Evolutionary conservation across 2,113 vertebrate species (phyloP).

Genomic region (Sitta europaea): DNA sequence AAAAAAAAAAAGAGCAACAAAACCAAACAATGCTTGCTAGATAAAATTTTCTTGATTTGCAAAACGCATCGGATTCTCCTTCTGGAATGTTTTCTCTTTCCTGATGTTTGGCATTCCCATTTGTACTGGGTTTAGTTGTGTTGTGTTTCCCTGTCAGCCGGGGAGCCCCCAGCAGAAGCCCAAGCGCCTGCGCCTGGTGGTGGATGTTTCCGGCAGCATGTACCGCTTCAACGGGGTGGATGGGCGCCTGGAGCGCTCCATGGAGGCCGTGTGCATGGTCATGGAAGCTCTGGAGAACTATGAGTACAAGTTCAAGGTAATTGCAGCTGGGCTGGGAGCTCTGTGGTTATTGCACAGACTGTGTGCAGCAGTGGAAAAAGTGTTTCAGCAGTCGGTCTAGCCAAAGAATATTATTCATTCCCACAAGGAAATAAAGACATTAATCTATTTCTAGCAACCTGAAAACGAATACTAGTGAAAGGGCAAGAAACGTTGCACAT

Average conservation of each 20-base stretch:
- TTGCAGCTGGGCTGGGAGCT: background rate
- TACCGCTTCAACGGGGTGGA: conserved; percentile 96
- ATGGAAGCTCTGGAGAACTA: conserved; percentile 96
- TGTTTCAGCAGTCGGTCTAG: background rate
- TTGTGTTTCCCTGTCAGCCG: conserved; percentile 64
- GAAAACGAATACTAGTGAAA: background rate
- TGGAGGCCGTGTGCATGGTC: conserved; percentile 97
- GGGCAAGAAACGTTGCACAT: background rate
- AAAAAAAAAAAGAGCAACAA: background rate
- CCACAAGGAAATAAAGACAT: background rate
- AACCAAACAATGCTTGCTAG: background rate
- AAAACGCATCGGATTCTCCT: background rate
- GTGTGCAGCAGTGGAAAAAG: background rate
- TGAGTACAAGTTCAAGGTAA: conserved; percentile 96
- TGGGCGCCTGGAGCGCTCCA: conserved; percentile 88
- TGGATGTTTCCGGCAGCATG: conserved; percentile 95
- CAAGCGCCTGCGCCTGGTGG: conserved; percentile 87
- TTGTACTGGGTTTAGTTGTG: background rate
- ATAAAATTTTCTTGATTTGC: background rate
- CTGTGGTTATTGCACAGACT: background rate
- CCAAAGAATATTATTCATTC: conserved; percentile 16
- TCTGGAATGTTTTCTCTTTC: background rate
- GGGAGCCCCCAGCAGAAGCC: conserved; percentile 93
- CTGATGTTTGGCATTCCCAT: background rate
- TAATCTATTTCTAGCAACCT: conserved; percentile 26